These are phyloP conservation scores for Microcebus lehilahytsara DNA, from an alignment of 2,113 vertebrate genomes.

Conservation along the genomic window DNA sequence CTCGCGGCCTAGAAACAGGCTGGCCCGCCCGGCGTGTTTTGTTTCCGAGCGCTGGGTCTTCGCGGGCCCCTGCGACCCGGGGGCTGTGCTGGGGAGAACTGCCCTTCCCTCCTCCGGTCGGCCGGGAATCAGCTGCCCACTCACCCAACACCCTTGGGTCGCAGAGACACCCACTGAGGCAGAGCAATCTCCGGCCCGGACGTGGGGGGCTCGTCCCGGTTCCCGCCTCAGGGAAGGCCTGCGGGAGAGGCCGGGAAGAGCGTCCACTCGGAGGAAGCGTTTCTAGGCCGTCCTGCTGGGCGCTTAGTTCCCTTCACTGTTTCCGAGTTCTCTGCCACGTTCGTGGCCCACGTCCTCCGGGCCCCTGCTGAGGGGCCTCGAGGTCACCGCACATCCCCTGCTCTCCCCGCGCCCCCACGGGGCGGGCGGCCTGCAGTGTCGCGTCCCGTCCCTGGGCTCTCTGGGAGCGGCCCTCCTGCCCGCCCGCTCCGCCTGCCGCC, in stretches of 20 bases:
- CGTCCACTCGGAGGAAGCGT: background rate
- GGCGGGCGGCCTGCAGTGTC: accelerated
- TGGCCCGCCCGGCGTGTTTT: background rate
- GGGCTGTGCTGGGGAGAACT: background rate
- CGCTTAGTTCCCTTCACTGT: background rate
- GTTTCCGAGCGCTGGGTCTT: background rate
- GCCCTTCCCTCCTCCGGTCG: background rate
- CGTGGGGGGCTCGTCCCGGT: background rate
- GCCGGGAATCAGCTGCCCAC: background rate
- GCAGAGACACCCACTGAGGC: background rate
- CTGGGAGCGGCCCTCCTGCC: background rate
- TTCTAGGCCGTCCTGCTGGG: background rate
- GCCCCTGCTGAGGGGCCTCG: background rate
- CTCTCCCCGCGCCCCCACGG: background rate
- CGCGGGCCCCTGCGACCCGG: background rate
- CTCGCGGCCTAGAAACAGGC: background rate
- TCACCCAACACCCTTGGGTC: background rate
- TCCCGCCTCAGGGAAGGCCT: background rate
- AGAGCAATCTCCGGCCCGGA: too few species aligned
- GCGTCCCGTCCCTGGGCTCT: background rate
- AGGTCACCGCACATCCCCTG: background rate
- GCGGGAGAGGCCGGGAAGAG: background rate
- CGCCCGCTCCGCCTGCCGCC: background rate
- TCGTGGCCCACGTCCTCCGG: background rate
- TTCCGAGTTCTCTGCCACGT: background rate